Conservation (phyloP, 2,888 invertebrate genomes). For the Diadromus collaris region DNA sequence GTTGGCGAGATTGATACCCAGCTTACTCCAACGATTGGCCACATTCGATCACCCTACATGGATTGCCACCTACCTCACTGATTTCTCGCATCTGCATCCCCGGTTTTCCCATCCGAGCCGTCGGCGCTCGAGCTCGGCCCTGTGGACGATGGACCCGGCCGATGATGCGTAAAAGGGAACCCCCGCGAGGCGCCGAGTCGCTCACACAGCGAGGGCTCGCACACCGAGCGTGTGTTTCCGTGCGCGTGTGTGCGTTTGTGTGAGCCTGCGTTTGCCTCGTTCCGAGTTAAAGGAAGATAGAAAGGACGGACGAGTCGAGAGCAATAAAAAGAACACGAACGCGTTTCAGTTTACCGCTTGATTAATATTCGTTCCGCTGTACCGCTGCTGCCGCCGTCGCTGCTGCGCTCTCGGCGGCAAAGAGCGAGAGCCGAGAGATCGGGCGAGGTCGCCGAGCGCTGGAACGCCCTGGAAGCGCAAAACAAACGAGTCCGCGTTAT, state of each 20-base stretch:
- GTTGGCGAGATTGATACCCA: no score
- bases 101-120: conserved; percentile 58
- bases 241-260: conserved; percentile 11
- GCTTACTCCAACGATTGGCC: no score
- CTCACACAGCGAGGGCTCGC: conserved; percentile 18
- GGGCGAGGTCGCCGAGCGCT: conserved; percentile 29
- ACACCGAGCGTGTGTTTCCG: background rate
- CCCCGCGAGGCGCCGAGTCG: conserved; percentile 53
- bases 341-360: conserved; percentile 65
- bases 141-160: conserved; percentile 42
- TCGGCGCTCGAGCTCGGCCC: conserved; percentile 46
- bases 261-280: conserved; percentile 25
- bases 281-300: conserved; percentile 46
- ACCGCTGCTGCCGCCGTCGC: background rate
- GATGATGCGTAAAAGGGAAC: conserved; percentile 60
- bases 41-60: no score
- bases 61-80: conserved; percentile 53
- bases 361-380: conserved; percentile 66
- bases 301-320: conserved; percentile 47
- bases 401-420: conserved; percentile 30
- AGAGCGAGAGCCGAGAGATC: conserved; percentile 23
- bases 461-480: conserved; percentile 55
- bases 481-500: conserved; percentile 68
- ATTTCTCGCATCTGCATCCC: conserved; percentile 52
- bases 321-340: conserved; percentile 60